Conservation (phyloP, 2,797 vertebrate genomes). For the Protosalanx chinensis region DNA sequence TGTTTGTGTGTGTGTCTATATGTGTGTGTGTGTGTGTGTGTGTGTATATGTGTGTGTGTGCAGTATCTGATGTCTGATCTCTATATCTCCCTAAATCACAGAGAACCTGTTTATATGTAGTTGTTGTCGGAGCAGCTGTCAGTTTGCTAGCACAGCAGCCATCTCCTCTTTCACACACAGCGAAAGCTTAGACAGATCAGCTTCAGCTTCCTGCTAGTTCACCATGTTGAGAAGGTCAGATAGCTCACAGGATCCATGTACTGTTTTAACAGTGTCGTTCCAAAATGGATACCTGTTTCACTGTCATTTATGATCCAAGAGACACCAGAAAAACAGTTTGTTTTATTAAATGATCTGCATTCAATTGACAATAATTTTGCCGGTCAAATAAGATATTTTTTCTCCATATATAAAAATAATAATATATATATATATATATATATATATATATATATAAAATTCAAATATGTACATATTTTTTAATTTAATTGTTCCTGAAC, state of each 20-base stretch:
- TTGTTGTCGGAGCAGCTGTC: slow-evolving; percentile 42
- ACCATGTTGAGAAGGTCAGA: slow-evolving; percentile 35
- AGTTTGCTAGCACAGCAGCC: slow-evolving; percentile 38
- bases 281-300: slow-evolving; percentile 18
- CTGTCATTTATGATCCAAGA: slow-evolving; percentile 34
- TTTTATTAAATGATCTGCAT: too few species aligned
- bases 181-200: background rate
- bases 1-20: background rate
- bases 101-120: slow-evolving; percentile 34
- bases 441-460: too few species aligned
- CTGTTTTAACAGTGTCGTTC: slow-evolving; percentile 22
- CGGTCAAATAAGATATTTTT: too few species aligned
- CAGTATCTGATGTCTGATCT: slow-evolving; percentile 18
- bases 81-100: slow-evolving; percentile 35
- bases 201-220: slow-evolving; percentile 25
- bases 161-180: slow-evolving; percentile 14
- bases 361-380: too few species aligned
- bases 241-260: slow-evolving; percentile 30
- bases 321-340: slow-evolving; percentile 46
- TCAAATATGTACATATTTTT: too few species aligned
- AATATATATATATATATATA: too few species aligned
- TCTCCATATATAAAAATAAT: too few species aligned
- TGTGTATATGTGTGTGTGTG: background rate
- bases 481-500: too few species aligned
- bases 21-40: background rate